Evolutionary conservation across 2,888 invertebrate genomes (phyloP).

Genomic region (Electrophaes corylata): DNA sequence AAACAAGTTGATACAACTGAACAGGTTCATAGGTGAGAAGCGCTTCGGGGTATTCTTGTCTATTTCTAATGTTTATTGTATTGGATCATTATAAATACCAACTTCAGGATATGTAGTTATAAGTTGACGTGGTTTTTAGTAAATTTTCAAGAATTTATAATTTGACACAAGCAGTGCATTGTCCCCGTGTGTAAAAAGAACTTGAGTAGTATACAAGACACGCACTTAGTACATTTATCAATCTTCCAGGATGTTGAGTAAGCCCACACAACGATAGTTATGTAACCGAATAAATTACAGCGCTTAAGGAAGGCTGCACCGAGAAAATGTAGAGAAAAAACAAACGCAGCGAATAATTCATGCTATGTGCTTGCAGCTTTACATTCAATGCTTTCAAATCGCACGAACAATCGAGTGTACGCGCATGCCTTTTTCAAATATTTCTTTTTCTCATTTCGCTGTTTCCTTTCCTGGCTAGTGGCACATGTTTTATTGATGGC

Average conservation of each 20-base stretch:
- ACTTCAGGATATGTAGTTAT: conserved; percentile 10
- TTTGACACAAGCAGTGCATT: conserved; percentile 3
- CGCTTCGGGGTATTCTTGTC: conserved; percentile 13
- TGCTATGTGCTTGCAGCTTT: conserved; percentile 66
- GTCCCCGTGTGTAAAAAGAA: conserved; percentile 1
- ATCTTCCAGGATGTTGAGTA: conserved; percentile 44
- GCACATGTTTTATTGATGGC: conserved; percentile 84
- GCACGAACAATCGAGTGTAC: conserved; percentile 75
- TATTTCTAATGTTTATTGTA: conserved; percentile 43
- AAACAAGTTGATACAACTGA: conserved; percentile 34
- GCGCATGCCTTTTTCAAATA: conserved; percentile 76
- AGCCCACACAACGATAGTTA: conserved; percentile 63
- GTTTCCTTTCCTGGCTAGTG: conserved; percentile 81
- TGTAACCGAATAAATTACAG: conserved; percentile 69
- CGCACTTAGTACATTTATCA: no score
- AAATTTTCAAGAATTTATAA: not conserved
- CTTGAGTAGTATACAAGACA: not conserved
- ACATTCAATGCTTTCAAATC: conserved; percentile 79
- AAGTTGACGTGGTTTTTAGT: not conserved
- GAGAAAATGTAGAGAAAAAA: conserved; percentile 44
- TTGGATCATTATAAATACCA: conserved; percentile 20
- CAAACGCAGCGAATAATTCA: conserved; percentile 66
- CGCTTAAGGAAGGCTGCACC: conserved; percentile 56
- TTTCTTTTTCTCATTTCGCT: conserved; percentile 81
- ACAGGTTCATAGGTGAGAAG: conserved; percentile 59